Evolutionary conservation across 2,797 vertebrate genomes (phyloP), one percentile per base, ranked within the genome.

Genomic region (Lagorchestes hirsutus): DNA sequence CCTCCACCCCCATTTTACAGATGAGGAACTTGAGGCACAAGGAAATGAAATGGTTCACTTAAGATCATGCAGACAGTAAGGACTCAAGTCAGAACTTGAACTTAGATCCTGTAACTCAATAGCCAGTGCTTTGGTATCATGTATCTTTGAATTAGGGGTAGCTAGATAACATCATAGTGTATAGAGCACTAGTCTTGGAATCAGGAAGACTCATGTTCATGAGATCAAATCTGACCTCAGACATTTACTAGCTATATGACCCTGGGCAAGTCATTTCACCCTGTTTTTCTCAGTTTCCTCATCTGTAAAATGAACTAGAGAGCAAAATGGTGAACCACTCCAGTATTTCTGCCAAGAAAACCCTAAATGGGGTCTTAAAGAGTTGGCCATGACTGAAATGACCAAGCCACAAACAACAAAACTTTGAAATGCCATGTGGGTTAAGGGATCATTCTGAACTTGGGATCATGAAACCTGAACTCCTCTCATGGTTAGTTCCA

Each of bases 31-130:
- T 13, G 11, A 74, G n/a, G 55, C 12, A 52, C 13, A 24, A 2
- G 34, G 14, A 74, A 74, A 0, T 0, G 54, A 40, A 82, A 91
- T 46, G 10, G 55, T 0, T 0, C 13, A 18, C 24, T 90, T 5
- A 46, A 55, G 46, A 54, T 22, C 62, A 18, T 54, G n/a, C 0
- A 55, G 40, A 0, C 54, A 9, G 12, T 31, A 90, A 58, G n/a
- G 5, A 22, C 24, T 11, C 27, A 54, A 52, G 91, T 46, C 22
- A 1, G 29, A 14, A 22, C 54, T 9, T 9, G 46, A 93, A 94
- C 58, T 29, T 5, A 54, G 74, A 28, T 82, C 91, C 87, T 56
- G 40, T 46, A 46, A 24, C 50, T 90, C 55, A 40, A 90, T 40
- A 31, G 29, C 54, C 52, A 59, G 0, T 12, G 14, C 5, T 87